Conservation (phyloP, 1,140 invertebrate species). For the Sycophaga agraensis region DNA sequence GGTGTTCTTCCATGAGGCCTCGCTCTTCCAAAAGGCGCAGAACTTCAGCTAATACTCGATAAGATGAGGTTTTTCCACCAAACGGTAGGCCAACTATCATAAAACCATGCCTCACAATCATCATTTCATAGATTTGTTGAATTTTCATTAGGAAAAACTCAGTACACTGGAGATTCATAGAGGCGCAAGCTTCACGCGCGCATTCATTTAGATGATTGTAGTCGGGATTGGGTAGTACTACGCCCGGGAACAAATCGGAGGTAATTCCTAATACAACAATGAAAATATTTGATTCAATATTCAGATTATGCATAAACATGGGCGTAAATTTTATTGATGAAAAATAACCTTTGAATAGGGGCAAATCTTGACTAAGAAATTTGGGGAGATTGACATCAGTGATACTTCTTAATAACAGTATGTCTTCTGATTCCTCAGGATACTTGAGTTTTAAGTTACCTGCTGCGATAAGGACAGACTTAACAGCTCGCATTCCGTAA, state of each 20-base stretch:
- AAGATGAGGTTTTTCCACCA: conserved; percentile 82
- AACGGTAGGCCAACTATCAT: conserved; percentile 92
- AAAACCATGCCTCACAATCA: conserved; percentile 86
- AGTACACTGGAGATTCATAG: conserved; percentile 82
- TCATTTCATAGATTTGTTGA: conserved; percentile 95
- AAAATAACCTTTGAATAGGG: conserved; percentile 70
- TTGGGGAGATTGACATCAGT: conserved; percentile 94
- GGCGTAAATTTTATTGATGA: no score
- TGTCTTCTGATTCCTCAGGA: conserved; percentile 80
- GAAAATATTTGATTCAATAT: conserved; percentile 44
- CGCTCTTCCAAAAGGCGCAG: conserved; percentile 76
- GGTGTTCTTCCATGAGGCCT: conserved; percentile 83
- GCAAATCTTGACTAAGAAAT: conserved; percentile 85
- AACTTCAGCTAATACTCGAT: conserved; percentile 76
- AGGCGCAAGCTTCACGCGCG: conserved; percentile 67
- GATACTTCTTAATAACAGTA: conserved; percentile 83
- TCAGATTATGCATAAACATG: not conserved
- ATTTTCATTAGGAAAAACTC: conserved; percentile 86
- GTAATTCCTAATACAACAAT: conserved; percentile 65
- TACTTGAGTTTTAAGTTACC: conserved; percentile 86
- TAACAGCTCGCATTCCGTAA: conserved; percentile 89
- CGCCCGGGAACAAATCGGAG: conserved; percentile 88
- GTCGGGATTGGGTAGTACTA: conserved; percentile 75
- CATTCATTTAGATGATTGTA: conserved; percentile 61
- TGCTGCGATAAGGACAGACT: conserved; percentile 87